These are phyloP conservation scores for Bombus haemorrhoidalis DNA, from an alignment of 1,140 invertebrate genomes.

Conservation along the genomic window DNA sequence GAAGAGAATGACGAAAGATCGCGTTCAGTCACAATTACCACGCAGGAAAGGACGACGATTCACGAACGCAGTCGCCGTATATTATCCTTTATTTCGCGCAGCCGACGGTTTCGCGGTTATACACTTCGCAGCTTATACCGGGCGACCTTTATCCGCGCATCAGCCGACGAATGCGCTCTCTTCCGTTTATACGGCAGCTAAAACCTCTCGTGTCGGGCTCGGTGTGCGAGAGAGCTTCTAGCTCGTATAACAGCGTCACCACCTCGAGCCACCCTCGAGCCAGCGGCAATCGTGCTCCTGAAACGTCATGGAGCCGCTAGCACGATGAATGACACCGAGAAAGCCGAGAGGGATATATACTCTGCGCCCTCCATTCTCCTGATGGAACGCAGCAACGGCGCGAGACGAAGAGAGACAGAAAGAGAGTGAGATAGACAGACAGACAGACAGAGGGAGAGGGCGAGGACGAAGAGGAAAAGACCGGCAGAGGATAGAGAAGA, in stretches of 20 bases:
- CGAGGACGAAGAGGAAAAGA: neutral
- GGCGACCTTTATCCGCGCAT: constrained; percentile 45
- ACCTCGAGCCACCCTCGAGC: constrained; percentile 35
- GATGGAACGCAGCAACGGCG: constrained; percentile 42
- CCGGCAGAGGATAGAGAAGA: constrained; percentile 9
- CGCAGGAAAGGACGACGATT: neutral
- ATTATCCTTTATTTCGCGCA: constrained; percentile 42
- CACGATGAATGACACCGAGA: constrained; percentile 49
- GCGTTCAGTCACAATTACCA: constrained; percentile 23
- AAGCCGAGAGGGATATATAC: constrained; percentile 50
- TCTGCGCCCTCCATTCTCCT: constrained; percentile 49
- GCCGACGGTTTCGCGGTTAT: constrained; percentile 32
- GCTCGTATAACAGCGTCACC: constrained; percentile 41
- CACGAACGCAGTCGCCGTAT: neutral
- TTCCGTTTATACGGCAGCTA: constrained; percentile 42
- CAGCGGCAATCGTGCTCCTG: constrained; percentile 36
- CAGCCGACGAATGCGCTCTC: constrained; percentile 40
- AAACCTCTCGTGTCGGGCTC: constrained; percentile 36
- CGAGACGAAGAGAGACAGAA: too few species aligned
- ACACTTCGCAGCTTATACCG: constrained; percentile 8
- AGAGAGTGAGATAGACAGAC: too few species aligned
- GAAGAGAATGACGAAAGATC: too few species aligned
- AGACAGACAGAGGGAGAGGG: too few species aligned
- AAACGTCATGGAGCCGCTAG: constrained; percentile 47
- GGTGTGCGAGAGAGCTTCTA: neutral